These are phyloP conservation scores for Ameiurus melas DNA, from an alignment of 2,113 vertebrate species.

Conservation along the genomic window DNA sequence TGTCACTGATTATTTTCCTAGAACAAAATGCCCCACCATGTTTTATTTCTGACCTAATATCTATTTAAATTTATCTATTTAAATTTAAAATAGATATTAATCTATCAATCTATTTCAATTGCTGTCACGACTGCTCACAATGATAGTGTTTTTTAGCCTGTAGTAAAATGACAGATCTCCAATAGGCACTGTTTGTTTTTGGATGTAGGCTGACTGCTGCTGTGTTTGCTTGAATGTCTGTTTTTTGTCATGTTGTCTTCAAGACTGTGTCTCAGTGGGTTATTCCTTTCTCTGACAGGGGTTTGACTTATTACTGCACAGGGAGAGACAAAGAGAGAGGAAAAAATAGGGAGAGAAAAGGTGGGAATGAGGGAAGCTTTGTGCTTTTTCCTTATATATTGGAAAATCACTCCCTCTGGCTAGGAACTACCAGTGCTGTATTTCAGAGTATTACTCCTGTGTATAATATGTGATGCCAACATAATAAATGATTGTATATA, in stretches of 20 bases:
- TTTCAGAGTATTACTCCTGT: background rate
- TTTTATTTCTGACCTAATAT: background rate
- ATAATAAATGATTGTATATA: background rate
- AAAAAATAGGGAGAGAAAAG: background rate
- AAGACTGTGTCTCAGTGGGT: conserved; percentile 12
- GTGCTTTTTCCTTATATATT: background rate
- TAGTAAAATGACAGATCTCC: background rate
- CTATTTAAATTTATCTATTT: too few species aligned
- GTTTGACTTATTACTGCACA: conserved; percentile 14
- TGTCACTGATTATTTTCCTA: background rate
- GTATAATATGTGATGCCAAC: background rate
- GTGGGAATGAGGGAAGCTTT: background rate
- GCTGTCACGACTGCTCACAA: background rate
- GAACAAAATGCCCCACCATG: background rate
- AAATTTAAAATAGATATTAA: too few species aligned
- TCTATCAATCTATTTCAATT: background rate
- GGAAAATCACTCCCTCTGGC: background rate
- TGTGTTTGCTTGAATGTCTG: background rate
- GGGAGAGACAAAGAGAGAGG: background rate
- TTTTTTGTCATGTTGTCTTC: background rate
- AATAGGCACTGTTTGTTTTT: background rate
- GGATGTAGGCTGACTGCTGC: background rate
- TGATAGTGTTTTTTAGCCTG: background rate
- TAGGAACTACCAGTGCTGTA: background rate
- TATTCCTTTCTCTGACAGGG: background rate